Base-by-base conservation (phyloP, 2,888 invertebrate species). In the Phalera bucephala region DNA sequence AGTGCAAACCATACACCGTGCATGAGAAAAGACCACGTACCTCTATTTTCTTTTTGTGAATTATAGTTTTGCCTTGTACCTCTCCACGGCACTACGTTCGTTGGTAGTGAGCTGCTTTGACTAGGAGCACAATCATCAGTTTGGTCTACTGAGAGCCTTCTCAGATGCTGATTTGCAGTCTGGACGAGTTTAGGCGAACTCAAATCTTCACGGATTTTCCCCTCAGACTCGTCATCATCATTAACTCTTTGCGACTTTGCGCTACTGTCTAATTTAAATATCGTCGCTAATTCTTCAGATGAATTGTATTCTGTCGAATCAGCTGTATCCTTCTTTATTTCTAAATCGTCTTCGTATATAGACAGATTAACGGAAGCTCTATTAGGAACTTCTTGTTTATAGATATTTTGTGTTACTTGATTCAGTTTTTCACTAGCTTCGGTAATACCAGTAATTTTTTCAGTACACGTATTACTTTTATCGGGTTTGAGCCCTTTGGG, bases 251-350 rank as follows among this genome's bases (percentile, higher is more conserved):
- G 55, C 33, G 57, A 44, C 57, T 72, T 79, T 10, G 55, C 51
- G 48, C 60, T 72, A 37, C 56, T 64, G 29, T 81, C 80, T 40
- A 83, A 55, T 56, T 92, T 92, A 66, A 93, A 93, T 59, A 93
- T 93, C 57, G 92, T 92, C 14, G 93, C 92, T 52, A 93, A 76
- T 66, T 93, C 93, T 64, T 93, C 93, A 31, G 92, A 92, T 7
- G 93, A 93, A 70, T 93, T 93, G 63, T 93, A 93, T 68, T 92
- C 92, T 37, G 92, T 92, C 10, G 89, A 72, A 67, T 90, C 89
- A 37, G 75, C 71, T 32, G 71, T 57, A 39, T 88, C 85, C 51
- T 70, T 85, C 52, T 78, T 87, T 45, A 72, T 49, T 62, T 83
- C 81, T 65, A 83, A 68, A 53, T 85, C 81, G 34, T 87, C 80